These are phyloP conservation scores for Euura saliciscinereae DNA, from an alignment of 1,140 invertebrate species.

Conservation along the genomic window DNA sequence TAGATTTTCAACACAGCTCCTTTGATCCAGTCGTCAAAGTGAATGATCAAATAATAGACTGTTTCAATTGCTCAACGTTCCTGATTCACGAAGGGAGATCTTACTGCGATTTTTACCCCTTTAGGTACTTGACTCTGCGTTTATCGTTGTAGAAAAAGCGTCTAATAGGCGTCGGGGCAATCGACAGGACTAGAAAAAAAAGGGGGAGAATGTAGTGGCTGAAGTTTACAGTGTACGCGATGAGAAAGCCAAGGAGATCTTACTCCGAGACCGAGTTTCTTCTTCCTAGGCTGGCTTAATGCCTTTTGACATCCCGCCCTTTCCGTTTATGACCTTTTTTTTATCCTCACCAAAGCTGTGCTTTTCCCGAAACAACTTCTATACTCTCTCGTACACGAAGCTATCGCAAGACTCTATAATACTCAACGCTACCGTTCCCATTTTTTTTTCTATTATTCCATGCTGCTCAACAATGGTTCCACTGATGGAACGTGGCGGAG, in stretches of 20 bases:
- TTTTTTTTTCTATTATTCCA: too few relatives aligned
- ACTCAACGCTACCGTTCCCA: neutral
- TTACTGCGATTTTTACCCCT: neutral
- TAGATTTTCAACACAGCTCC: too few relatives aligned
- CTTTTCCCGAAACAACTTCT: slow-evolving; percentile 9
- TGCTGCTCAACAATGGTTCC: too few relatives aligned
- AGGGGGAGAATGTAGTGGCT: neutral
- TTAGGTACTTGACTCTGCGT: neutral
- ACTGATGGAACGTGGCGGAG: too few relatives aligned
- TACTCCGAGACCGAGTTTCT: neutral
- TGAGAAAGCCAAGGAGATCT: too few relatives aligned
- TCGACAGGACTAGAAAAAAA: neutral
- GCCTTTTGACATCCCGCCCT: neutral
- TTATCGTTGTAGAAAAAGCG: slow-evolving; percentile 1
- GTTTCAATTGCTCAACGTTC: too few relatives aligned
- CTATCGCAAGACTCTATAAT: neutral
- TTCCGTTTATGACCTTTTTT: neutral
- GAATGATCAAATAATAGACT: too few relatives aligned
- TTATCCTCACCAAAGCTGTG: neutral
- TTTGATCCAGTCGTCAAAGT: too few relatives aligned
- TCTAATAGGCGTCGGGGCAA: neutral
- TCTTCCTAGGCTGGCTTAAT: neutral
- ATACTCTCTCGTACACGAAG: slow-evolving; percentile 2
- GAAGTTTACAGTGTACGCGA: neutral
- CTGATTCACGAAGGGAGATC: too few relatives aligned